A percentile compares a stretch with the other conserved stretches of the same genome.
phyloP scores from a whole-genome alignment of 2,888 invertebrate species.

The Leptinotarsa haldemani region DNA sequence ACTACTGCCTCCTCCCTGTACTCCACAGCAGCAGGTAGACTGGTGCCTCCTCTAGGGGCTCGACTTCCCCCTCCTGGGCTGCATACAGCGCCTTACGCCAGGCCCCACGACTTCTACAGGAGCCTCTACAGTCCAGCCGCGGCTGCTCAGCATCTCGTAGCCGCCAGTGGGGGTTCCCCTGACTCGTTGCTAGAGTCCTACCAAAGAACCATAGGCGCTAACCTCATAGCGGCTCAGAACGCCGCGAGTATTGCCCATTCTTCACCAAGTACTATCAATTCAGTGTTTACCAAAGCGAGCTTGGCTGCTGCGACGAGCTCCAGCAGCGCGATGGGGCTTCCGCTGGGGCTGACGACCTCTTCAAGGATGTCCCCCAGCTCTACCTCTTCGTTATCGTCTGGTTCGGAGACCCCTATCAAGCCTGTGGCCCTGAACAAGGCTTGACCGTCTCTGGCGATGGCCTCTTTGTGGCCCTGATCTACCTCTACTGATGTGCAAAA shows the following conservation, averaged over 20 bases:
- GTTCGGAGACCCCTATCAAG: constrained; percentile 69
- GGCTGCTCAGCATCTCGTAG: constrained; percentile 69
- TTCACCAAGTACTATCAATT: constrained; percentile 51
- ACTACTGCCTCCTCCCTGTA: constrained; percentile 63
- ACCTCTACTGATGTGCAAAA: constrained; percentile 60
- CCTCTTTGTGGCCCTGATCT: constrained; percentile 60
- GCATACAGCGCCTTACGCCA: constrained; percentile 74
- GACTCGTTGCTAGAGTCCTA: constrained; percentile 80
- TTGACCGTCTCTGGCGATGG: constrained; percentile 60
- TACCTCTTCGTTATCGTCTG: constrained; percentile 71
- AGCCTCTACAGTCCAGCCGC: constrained; percentile 78
- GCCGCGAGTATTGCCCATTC: constrained; percentile 48
- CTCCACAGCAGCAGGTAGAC: constrained; percentile 72
- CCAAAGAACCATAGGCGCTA: constrained; percentile 76
- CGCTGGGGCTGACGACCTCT: constrained; percentile 67
- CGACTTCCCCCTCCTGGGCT: constrained; percentile 75
- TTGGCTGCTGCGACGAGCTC: constrained; percentile 59
- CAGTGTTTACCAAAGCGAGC: constrained; percentile 62
- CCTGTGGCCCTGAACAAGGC: constrained; percentile 66
- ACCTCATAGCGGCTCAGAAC: constrained; percentile 56
- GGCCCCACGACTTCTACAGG: constrained; percentile 82
- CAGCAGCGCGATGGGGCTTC: constrained; percentile 58
- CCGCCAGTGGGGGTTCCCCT: constrained; percentile 64
- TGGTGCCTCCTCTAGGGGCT: constrained; percentile 74
- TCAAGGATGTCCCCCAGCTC: constrained; percentile 73